These are phyloP conservation scores for Oscheius onirici DNA, from an alignment of 2,888 invertebrate species.

Conservation along the genomic window DNA sequence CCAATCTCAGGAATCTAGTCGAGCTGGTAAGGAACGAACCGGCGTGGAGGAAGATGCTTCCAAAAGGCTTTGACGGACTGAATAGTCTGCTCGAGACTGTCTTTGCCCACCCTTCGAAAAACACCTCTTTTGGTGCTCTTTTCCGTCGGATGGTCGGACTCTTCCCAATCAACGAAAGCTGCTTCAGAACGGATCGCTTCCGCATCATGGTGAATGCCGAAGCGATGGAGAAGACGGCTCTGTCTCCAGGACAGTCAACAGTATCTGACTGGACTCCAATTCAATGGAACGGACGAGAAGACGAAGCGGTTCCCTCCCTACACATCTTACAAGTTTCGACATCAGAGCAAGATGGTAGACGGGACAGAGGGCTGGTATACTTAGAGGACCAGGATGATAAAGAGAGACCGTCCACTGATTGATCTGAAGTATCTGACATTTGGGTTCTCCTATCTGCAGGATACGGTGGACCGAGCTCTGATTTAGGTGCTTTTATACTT, in stretches of 20 bases:
- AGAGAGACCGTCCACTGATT: slow-evolving; percentile 62
- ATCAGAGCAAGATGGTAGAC: slow-evolving; percentile 48
- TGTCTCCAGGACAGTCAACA: slow-evolving; percentile 56
- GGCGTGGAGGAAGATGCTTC: too few relatives aligned
- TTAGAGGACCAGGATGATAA: too few relatives aligned
- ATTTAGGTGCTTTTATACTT: slow-evolving; percentile 76
- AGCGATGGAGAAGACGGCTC: slow-evolving; percentile 33
- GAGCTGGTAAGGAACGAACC: too few relatives aligned
- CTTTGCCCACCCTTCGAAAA: too few relatives aligned
- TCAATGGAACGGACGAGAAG: slow-evolving; percentile 41
- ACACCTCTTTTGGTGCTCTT: too few relatives aligned
- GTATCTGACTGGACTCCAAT: slow-evolving; percentile 61
- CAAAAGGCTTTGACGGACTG: too few relatives aligned
- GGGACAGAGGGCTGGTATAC: slow-evolving; percentile 32
- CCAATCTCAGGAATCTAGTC: too few relatives aligned
- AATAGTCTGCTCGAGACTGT: too few relatives aligned
- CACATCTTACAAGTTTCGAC: slow-evolving; percentile 64
- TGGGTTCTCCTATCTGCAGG: slow-evolving; percentile 87
- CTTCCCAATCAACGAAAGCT: slow-evolving; percentile 47
- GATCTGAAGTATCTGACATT: slow-evolving; percentile 78
- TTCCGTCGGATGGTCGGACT: slow-evolving; percentile 34
- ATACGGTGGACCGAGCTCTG: slow-evolving; percentile 81
- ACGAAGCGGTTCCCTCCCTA: slow-evolving; percentile 37
- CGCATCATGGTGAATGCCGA: slow-evolving; percentile 53
- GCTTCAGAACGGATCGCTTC: slow-evolving; percentile 61